phyloP scores from a whole-genome alignment of 2,888 invertebrate species.

The Strigamia transsilvanica region DNA sequence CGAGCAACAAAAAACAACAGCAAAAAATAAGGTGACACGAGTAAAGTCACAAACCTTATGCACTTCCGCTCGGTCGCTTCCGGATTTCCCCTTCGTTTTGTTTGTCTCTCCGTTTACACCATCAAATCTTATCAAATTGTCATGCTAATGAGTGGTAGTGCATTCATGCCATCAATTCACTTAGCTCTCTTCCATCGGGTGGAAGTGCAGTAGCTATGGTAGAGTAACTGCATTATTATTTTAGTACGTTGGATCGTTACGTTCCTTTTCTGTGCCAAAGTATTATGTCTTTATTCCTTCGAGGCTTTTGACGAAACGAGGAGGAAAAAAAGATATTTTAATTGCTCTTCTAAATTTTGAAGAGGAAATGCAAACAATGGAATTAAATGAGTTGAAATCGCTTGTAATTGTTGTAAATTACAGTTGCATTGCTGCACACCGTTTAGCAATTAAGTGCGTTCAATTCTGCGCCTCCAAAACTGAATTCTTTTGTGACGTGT shows the following conservation, averaged over 20 bases:
- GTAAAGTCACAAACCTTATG: not conserved
- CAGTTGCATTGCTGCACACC: too few species aligned
- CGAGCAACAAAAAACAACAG: not conserved
- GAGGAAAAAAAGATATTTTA: not conserved
- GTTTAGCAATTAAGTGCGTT: too few species aligned
- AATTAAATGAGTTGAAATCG: not conserved
- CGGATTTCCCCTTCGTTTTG: not conserved
- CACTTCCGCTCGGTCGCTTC: not conserved
- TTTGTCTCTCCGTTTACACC: not conserved
- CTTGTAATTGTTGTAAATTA: not conserved
- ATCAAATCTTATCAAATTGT: constrained; percentile 40
- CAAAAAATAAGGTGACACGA: not conserved
- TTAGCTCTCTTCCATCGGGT: constrained; percentile 6
- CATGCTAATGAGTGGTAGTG: constrained; percentile 39
- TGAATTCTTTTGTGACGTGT: too few species aligned
- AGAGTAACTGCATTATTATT: not conserved
- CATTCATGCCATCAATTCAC: constrained; percentile 47
- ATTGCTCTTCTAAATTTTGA: not conserved
- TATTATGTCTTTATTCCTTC: not conserved
- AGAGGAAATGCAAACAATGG: not conserved
- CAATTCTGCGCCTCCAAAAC: too few species aligned
- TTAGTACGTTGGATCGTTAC: not conserved
- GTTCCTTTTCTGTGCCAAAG: not conserved
- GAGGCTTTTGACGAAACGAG: not conserved
- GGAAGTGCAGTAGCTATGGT: constrained; percentile 20